Base-by-base conservation (phyloP, 2,113 vertebrate species). In the Dunckerocampus dactyliophorus region DNA sequence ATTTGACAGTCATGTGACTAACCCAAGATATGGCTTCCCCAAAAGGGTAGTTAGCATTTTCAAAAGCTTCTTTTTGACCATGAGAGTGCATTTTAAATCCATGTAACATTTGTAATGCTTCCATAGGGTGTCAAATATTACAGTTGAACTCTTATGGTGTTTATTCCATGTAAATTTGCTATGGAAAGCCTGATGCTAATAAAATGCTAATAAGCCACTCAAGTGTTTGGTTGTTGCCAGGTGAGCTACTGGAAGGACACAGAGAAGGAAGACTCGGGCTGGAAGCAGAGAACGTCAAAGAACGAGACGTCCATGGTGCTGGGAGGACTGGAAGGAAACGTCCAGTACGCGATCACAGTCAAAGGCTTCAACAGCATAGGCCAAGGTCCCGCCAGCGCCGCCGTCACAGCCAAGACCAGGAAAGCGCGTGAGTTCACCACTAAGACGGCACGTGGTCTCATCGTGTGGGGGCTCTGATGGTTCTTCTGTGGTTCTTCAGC, bases 301-400 rank as follows among this genome's bases (percentile, higher is more conserved):
- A 97, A 98, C 19, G 93, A 95, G 67, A 96, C 95, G 0, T 92
- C 91, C 19, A 69, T 93, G 79, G 82, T 94, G 17, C 75, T 98
- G 85, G 91, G 91, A 8, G 93, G 93, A 45, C 80, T 98, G 56
- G 94, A 97, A 79, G 94, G 95, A 56, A 93, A 97, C 79, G 95
- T 91, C 0, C 67, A 89, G 20, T 99, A 99, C 77, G 91, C 90
- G 74, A 75, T 97, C 81, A 92, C 90, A 0, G 95, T 97, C 47
- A 93, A 92, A 71, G 96, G 95, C 0, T 99, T 93, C 87, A 99
- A 99, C 16, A 93, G 88, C 74, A 95, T 95, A 15, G 96, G 96
- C 39, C 95, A 93, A 43, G 95, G 96, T 69, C 96, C 96, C 59
- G 82, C 91, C 28, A 95, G 94, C 65, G 22, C 76, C 1, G 73